Evolutionary conservation across 2,113 vertebrate species (phyloP).

Genomic region (Halcyon malimbica): DNA sequence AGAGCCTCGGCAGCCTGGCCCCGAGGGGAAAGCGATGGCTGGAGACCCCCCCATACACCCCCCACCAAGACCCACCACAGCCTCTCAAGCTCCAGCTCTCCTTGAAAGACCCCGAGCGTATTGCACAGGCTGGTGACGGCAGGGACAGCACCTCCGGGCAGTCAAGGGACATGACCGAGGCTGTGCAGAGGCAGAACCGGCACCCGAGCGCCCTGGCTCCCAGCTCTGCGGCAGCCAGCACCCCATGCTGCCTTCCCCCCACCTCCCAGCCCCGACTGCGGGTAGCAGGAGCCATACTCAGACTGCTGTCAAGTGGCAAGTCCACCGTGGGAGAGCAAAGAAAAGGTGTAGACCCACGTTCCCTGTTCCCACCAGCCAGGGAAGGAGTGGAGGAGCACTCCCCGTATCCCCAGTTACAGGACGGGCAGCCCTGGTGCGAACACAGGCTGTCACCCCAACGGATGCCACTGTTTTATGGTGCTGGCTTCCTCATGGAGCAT

Average conservation of each 20-base stretch:
- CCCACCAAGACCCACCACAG: not conserved
- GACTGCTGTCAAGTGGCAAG: not conserved
- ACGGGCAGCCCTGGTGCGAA: not conserved
- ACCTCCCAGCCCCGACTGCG: not conserved
- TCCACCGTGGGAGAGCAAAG: not conserved
- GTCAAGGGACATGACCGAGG: not conserved
- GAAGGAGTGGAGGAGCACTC: not conserved
- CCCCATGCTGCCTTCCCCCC: not conserved
- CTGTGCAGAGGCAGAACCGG: not conserved
- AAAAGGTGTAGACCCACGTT: not conserved
- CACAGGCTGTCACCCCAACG: fast-evolving
- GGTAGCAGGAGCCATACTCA: not conserved
- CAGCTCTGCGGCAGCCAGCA: not conserved
- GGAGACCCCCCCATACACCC: not conserved
- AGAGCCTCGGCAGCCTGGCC: not conserved
- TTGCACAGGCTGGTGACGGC: not conserved
- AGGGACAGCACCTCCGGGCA: not conserved
- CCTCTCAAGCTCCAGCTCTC: not conserved
- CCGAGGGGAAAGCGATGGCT: not conserved
- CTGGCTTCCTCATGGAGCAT: not conserved
- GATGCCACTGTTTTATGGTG: fast-evolving
- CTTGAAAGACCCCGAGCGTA: not conserved
- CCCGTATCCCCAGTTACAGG: not conserved
- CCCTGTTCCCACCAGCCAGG: not conserved
- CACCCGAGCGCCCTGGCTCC: not conserved